Percentiles rank a stretch among this genome's conserved stretches.
These are phyloP conservation scores for Phymastichus coffea DNA, from an alignment of 1,140 invertebrate genomes.

Conservation along the genomic window DNA sequence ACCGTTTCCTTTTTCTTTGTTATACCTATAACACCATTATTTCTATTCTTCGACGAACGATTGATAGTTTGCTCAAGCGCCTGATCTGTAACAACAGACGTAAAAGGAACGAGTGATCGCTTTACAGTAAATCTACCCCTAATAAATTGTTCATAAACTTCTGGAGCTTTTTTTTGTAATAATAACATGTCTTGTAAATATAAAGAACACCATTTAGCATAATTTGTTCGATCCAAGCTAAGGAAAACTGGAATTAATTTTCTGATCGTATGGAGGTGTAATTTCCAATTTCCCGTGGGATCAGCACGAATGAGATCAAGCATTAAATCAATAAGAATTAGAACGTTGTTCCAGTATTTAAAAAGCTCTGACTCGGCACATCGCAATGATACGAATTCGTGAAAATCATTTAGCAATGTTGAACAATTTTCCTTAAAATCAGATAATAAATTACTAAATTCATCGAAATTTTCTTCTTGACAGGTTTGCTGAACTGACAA, in stretches of 20 bases:
- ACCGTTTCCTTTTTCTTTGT: background rate
- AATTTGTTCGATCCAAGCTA: conserved; percentile 23
- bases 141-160: conserved; percentile 11
- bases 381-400: background rate
- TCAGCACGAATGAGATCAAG: conserved; percentile 18
- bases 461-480: background rate
- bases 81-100: conserved; percentile 4
- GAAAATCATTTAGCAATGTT: background rate
- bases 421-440: background rate
- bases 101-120: background rate
- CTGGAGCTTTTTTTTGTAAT: background rate
- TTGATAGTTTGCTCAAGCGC: conserved; percentile 13
- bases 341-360: conserved; percentile 15
- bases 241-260: conserved; percentile 23
- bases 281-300: conserved; percentile 23
- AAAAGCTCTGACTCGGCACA: conserved; percentile 13
- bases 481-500: background rate
- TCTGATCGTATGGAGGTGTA: conserved; percentile 5
- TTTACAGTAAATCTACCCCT: conserved; percentile 11
- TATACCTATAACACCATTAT: background rate
- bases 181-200: conserved; percentile 14
- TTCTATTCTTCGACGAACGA: background rate
- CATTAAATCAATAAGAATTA: conserved; percentile 4
- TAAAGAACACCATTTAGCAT: conserved; percentile 18
- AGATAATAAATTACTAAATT: background rate